phyloP scores from a whole-genome alignment of 2,797 vertebrate species.

The Peromyscus attwateri region DNA sequence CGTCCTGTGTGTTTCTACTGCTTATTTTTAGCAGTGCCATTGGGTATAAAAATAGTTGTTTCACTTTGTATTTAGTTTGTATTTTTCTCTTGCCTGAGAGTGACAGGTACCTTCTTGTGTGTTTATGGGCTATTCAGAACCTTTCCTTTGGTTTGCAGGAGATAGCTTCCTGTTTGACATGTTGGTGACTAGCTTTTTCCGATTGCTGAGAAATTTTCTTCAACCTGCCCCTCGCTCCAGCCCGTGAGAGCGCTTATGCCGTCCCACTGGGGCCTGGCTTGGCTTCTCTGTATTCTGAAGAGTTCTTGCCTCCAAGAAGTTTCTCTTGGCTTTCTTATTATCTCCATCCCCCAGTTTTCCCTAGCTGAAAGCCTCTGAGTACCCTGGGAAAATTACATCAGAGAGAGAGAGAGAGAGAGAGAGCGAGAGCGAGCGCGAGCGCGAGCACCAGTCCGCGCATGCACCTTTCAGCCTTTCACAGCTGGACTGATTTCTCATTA shows the following conservation, averaged over 20 bases:
- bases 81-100: background rate
- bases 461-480: background rate
- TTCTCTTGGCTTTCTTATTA: constrained; percentile 6
- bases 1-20: background rate
- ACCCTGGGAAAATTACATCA: background rate
- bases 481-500: background rate
- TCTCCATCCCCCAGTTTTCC: background rate
- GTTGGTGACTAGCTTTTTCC: background rate
- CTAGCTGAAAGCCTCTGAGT: background rate
- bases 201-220: background rate
- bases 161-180: background rate
- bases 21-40: background rate
- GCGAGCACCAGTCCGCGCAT: fast-evolving
- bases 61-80: constrained; percentile 6
- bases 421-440: background rate
- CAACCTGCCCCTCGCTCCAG: background rate
- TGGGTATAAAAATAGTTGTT: background rate
- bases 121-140: background rate
- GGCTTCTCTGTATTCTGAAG: background rate
- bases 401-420: background rate
- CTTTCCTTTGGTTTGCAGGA: background rate
- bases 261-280: background rate
- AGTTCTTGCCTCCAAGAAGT: background rate
- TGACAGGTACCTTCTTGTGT: background rate
- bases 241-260: background rate